These are phyloP conservation scores for Schrankia costaestrigalis DNA, from an alignment of 2,888 invertebrate species.

Conservation along the genomic window DNA sequence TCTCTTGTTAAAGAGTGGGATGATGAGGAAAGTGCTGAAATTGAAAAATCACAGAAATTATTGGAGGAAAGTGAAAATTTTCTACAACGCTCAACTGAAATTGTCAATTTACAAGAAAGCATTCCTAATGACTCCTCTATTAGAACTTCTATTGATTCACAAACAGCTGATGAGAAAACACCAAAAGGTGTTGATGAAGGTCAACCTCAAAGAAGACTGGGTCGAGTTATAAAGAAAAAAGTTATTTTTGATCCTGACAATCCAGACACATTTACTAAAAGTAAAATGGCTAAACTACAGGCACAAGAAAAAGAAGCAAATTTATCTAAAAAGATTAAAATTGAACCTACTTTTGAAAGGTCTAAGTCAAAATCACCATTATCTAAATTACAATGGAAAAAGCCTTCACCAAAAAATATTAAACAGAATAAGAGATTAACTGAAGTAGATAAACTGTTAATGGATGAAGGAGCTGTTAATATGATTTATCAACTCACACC, in stretches of 20 bases:
- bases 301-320: constrained; percentile 44
- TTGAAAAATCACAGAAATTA: constrained; percentile 30
- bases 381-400: constrained; percentile 69
- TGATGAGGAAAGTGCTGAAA: constrained; percentile 59
- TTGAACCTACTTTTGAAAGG: constrained; percentile 40
- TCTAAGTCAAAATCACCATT: constrained; percentile 62
- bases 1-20: constrained; percentile 79
- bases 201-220: constrained; percentile 60
- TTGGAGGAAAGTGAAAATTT: constrained; percentile 35
- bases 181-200: constrained; percentile 53
- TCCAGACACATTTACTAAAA: constrained; percentile 74
- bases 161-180: constrained; percentile 41
- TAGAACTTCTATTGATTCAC: constrained; percentile 42
- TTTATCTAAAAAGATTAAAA: constrained; percentile 52
- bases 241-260: constrained; percentile 88
- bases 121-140: constrained; percentile 22
- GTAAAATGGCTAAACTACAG: constrained; percentile 52
- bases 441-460: constrained; percentile 88
- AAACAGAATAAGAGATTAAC: constrained; percentile 81
- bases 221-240: constrained; percentile 85
- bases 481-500: constrained; percentile 89
- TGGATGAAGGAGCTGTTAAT: constrained; percentile 93
- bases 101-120: constrained; percentile 31
- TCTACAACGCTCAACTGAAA: constrained; percentile 27
- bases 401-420: constrained; percentile 64